A percentile compares a stretch with the other conserved stretches of the same genome.
phyloP scores from a whole-genome alignment of 2,888 invertebrate genomes.

The Neoitamus cyanurus region DNA sequence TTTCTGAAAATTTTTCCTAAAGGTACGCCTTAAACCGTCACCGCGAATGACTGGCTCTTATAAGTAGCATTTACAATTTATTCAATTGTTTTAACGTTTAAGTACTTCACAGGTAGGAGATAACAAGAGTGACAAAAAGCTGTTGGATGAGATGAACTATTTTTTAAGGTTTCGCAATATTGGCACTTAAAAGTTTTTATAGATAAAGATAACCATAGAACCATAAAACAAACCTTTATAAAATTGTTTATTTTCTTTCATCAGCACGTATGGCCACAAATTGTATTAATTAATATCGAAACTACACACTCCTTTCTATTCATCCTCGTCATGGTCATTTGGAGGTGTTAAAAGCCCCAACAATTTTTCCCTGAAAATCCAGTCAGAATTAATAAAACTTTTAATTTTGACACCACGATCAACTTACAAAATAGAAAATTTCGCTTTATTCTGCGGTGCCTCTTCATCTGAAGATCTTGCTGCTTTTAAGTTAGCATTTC shows the following conservation, averaged over 20 bases:
- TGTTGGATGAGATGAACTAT: too few species aligned
- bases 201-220: too few species aligned
- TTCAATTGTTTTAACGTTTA: too few species aligned
- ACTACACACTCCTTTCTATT: not conserved
- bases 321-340: not conserved
- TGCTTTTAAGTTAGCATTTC: not conserved
- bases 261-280: not conserved
- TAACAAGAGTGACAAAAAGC: too few species aligned
- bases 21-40: too few species aligned
- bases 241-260: not conserved
- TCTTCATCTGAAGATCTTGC: not conserved
- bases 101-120: too few species aligned
- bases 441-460: not conserved
- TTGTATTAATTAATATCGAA: not conserved
- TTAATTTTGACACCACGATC: not conserved
- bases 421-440: conserved; percentile 31
- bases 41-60: too few species aligned
- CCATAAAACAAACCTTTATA: not conserved
- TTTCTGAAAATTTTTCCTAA: too few species aligned
- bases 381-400: not conserved
- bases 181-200: too few species aligned
- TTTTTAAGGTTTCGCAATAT: too few species aligned
- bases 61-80: too few species aligned
- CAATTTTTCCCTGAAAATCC: conserved; percentile 7
- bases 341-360: conserved; percentile 1